Conservation (phyloP, 1,140 invertebrate genomes). For the Diploscapter pachys region DNA sequence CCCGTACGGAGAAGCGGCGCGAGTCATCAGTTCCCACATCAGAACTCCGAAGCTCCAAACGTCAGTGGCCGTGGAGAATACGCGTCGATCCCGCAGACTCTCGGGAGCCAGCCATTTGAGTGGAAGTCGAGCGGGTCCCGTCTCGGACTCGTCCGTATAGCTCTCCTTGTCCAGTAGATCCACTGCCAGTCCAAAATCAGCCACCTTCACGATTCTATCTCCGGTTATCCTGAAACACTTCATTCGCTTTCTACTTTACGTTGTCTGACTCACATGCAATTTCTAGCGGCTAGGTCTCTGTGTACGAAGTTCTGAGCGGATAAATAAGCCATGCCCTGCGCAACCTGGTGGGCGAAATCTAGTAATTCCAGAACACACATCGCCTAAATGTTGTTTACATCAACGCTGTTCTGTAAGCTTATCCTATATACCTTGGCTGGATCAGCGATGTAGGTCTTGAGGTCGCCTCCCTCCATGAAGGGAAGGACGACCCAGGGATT, state of each 20-base stretch:
- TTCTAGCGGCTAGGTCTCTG: constrained; percentile 84
- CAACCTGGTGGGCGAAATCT: constrained; percentile 72
- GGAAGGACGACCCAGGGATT: constrained; percentile 57
- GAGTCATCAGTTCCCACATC: constrained; percentile 44
- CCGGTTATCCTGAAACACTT: constrained; percentile 58
- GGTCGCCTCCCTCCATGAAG: constrained; percentile 53
- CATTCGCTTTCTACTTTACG: neutral
- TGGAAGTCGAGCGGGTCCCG: constrained; percentile 50
- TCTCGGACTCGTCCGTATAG: constrained; percentile 48
- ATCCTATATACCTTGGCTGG: constrained; percentile 41
- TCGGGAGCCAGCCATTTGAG: constrained; percentile 63
- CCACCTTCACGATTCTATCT: constrained; percentile 59
- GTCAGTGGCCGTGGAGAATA: constrained; percentile 58
- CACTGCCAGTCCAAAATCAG: constrained; percentile 61
- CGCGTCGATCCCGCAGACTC: constrained; percentile 57
- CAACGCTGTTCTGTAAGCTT: too few relatives aligned
- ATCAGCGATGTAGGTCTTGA: constrained; percentile 50
- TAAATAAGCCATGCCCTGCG: constrained; percentile 78
- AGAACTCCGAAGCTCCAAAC: constrained; percentile 55
- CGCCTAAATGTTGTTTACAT: constrained; percentile 24
- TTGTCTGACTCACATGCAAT: constrained; percentile 67
- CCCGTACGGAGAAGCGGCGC: constrained; percentile 42
- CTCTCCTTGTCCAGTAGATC: constrained; percentile 59
- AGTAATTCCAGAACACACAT: constrained; percentile 41
- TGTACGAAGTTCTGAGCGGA: constrained; percentile 74